A percentile compares a stretch with the other conserved stretches of the same genome.
Conservation (phyloP, 2,113 vertebrate genomes). For the Prietella phreatophila region DNA sequence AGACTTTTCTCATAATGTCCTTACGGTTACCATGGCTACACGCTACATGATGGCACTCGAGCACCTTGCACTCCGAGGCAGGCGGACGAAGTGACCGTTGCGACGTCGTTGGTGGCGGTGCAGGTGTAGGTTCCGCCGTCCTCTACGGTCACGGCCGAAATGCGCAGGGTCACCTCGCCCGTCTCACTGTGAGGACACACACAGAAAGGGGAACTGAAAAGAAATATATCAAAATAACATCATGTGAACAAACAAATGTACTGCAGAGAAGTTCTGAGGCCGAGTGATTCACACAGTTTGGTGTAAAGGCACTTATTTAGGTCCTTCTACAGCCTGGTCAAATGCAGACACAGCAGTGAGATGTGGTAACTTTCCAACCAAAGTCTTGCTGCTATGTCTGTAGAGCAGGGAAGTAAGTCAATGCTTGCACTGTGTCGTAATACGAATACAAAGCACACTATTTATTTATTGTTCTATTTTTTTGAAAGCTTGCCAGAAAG, state of each 20-base stretch:
- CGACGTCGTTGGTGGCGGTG: slow-evolving; percentile 88
- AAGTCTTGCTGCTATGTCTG: background rate
- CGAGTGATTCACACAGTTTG: background rate
- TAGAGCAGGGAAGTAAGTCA: background rate
- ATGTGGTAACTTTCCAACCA: background rate
- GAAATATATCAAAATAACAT: background rate
- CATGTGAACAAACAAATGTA: background rate
- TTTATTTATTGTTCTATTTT: background rate
- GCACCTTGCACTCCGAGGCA: slow-evolving; percentile 90
- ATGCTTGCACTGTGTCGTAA: background rate
- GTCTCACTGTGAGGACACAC: slow-evolving; percentile 75
- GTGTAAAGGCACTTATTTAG: background rate
- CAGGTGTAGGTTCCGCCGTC: slow-evolving; percentile 92
- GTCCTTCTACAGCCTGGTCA: background rate
- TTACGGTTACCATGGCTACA: background rate
- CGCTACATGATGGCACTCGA: slow-evolving; percentile 17
- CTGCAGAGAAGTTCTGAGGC: background rate
- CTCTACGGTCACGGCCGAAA: slow-evolving; percentile 81
- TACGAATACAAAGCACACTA: background rate
- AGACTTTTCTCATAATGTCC: background rate
- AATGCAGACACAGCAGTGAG: background rate
- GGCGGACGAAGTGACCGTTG: slow-evolving; percentile 81
- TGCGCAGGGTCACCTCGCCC: slow-evolving; percentile 88
- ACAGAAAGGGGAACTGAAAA: background rate
- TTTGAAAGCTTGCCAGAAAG: background rate